These are phyloP conservation scores for Odontesthes bonariensis DNA, from an alignment of 2,113 vertebrate genomes.

Conservation along the genomic window DNA sequence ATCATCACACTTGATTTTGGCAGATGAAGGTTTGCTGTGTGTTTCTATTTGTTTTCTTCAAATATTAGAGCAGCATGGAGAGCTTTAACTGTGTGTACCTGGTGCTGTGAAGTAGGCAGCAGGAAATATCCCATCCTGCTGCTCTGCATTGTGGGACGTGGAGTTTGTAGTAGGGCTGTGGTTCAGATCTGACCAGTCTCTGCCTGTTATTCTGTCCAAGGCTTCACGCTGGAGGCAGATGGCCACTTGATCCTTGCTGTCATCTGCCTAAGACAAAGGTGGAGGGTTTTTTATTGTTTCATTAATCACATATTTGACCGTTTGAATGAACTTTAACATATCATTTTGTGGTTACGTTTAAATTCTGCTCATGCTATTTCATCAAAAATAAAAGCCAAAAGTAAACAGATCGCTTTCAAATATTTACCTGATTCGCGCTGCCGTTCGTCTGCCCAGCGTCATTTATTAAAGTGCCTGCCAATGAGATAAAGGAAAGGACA, in stretches of 20 bases:
- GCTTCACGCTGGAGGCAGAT: constrained; percentile 69
- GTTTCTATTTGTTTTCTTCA: too few relatives aligned
- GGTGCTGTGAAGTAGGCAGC: constrained; percentile 54
- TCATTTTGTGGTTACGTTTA: too few relatives aligned
- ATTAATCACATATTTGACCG: neutral
- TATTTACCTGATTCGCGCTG: constrained; percentile 70
- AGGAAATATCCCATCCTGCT: constrained; percentile 53
- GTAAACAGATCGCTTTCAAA: neutral
- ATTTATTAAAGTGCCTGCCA: constrained; percentile 49
- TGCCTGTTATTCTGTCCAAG: constrained; percentile 44
- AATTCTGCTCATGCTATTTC: neutral
- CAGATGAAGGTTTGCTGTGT: neutral
- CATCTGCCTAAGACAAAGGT: constrained; percentile 57
- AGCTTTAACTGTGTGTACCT: constrained; percentile 51
- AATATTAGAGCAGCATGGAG: constrained; percentile 4
- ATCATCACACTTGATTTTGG: neutral
- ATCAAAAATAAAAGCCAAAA: neutral
- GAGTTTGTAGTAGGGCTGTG: constrained; percentile 56
- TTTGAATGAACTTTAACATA: neutral
- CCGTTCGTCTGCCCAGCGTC: constrained; percentile 66
- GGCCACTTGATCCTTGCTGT: constrained; percentile 77
- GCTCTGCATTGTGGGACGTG: constrained; percentile 63
- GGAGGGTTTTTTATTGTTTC: neutral
- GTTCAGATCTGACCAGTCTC: constrained; percentile 51
- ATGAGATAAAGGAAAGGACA: neutral